Evolutionary conservation across 2,797 vertebrate species (phyloP), one percentile per base, ranked within the genome.

Genomic region (Anableps anableps): DNA sequence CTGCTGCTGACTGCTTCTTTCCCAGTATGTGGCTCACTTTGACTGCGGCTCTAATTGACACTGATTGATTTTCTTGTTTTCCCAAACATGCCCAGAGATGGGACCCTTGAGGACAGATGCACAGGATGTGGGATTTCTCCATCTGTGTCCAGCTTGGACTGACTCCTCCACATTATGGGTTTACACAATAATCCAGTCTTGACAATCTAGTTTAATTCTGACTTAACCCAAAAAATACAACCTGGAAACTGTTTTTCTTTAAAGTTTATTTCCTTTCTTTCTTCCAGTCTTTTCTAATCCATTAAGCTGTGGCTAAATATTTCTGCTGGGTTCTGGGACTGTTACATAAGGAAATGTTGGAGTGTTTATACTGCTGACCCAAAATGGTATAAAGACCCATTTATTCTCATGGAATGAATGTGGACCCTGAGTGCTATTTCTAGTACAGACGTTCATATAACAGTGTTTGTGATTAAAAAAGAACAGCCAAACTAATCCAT

Each of bases 41-140:
- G 91, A 95, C 91, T 87, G 19, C 78, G 77, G 83, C 88, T 90
- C 89, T 95, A 96, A 96, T 95, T 96, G 96, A 96, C 95, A 93
- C 89, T 92, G 95, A 96, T 96, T 95, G 96, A 96, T 96, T 92
- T 92, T 88, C 88, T 88, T 86, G 83, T 93, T 95, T 93, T 86
- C 41, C 83, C 79, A 92, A 93, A 95, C 88, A 91, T 78, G 80
- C 86, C 88, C 88, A 88, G 85, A 88, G 87, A 92, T 53, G 74
- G 80, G 83, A 84, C 88, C 84, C 84, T 43, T 70, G 85, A 85
- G 90, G 80, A 83, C 14, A 73, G 85, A 88, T 55, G 78, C 43
- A 81, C 47, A 80, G 86, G 82, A 88, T 78, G 70, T 75, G 58
- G 76, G 81, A 79, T 81, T 76, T 84, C 76, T 91, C 89, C 87